phyloP scores from a whole-genome alignment of 2,888 invertebrate species.

The Tiliacea citrago region DNA sequence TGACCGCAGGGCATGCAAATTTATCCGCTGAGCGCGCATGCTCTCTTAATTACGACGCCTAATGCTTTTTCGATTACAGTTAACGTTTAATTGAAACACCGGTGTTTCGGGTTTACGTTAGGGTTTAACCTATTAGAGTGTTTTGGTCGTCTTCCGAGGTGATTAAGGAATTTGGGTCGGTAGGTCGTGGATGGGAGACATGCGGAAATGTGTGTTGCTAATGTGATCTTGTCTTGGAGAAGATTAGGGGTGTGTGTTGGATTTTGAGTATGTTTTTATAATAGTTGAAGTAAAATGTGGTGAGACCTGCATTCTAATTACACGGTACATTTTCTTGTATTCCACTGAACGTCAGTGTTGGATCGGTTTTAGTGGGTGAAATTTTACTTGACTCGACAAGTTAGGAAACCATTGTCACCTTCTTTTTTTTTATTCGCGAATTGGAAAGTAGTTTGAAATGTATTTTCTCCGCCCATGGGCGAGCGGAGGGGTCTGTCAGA shows the following conservation, averaged over 20 bases:
- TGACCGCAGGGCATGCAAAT: slow-evolving; percentile 82
- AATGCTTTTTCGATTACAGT: slow-evolving; percentile 85
- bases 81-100: slow-evolving; percentile 72
- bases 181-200: slow-evolving; percentile 24
- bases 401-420: too few species aligned
- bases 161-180: slow-evolving; percentile 60
- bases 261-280: background rate
- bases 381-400: too few species aligned
- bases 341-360: too few species aligned
- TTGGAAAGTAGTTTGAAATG: too few species aligned
- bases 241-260: background rate
- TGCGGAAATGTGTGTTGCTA: background rate
- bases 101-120: slow-evolving; percentile 49
- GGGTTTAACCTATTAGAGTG: slow-evolving; percentile 41
- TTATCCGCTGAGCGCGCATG: slow-evolving; percentile 77
- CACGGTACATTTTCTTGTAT: background rate
- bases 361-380: too few species aligned
- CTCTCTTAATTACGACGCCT: slow-evolving; percentile 84
- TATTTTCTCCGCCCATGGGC: too few species aligned
- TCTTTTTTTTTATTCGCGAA: too few species aligned
- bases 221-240: slow-evolving; percentile 7
- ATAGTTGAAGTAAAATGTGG: background rate
- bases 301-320: background rate
- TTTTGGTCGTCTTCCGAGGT: slow-evolving; percentile 49
- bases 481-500: too few species aligned